phyloP scores from a whole-genome alignment of 2,888 invertebrate genomes.

The Melieria crassipennis region DNA sequence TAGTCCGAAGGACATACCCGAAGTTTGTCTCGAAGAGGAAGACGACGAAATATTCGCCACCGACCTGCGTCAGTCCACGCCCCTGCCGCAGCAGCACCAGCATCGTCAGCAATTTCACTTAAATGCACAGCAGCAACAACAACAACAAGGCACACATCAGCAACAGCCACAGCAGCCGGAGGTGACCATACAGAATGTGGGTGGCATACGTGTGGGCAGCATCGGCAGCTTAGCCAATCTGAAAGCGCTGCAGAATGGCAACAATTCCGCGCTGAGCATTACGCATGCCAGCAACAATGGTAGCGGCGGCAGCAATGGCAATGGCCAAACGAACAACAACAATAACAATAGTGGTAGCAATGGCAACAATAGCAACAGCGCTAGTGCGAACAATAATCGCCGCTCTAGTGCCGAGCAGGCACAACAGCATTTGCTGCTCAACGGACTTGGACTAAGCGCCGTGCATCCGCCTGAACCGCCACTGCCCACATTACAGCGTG shows the following conservation, averaged over 20 bases:
- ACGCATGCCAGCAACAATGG: conserved; percentile 34
- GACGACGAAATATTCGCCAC: conserved; percentile 60
- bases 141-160: conserved; percentile 22
- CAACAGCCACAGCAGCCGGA: conserved; percentile 48
- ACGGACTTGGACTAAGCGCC: conserved; percentile 57
- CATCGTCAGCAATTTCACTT: conserved; percentile 6
- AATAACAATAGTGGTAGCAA: conserved; percentile 32
- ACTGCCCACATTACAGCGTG: conserved; percentile 44
- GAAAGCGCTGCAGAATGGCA: conserved; percentile 53
- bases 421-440: conserved; percentile 55
- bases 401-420: conserved; percentile 55
- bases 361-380: conserved; percentile 33
- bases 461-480: conserved; percentile 49
- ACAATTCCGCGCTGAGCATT: conserved; percentile 34
- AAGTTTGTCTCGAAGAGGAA: conserved; percentile 64
- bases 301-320: conserved; percentile 31
- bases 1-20: conserved; percentile 62
- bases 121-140: conserved; percentile 40
- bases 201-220: conserved; percentile 56
- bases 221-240: conserved; percentile 58
- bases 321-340: conserved; percentile 11
- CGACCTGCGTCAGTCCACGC: conserved; percentile 51
- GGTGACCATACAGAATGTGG: conserved; percentile 54
- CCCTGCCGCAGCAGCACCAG: conserved; percentile 31
- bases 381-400: conserved; percentile 39